Conservation (phyloP, 2,888 invertebrate species). For the Mythimna loreyi region DNA sequence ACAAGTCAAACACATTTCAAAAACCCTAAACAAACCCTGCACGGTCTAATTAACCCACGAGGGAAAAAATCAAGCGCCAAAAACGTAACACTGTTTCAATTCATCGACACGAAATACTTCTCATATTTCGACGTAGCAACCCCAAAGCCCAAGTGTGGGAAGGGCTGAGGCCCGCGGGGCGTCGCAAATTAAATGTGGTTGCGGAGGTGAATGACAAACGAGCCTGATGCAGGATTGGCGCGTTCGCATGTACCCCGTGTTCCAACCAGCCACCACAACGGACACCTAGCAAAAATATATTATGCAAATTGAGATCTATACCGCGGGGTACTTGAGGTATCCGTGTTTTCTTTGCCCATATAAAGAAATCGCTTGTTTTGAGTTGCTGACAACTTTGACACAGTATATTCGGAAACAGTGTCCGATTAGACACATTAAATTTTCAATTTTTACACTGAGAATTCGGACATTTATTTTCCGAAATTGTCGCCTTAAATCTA, state of each 20-base stretch:
- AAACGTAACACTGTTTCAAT: constrained; percentile 60
- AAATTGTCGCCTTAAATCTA: too few relatives aligned
- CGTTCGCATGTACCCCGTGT: constrained; percentile 30
- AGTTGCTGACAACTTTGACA: too few relatives aligned
- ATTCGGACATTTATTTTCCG: too few relatives aligned
- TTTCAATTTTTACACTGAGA: too few relatives aligned
- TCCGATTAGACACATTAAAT: too few relatives aligned
- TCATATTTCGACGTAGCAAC: constrained; percentile 55
- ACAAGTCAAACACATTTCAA: constrained; percentile 3
- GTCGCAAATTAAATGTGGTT: constrained; percentile 75
- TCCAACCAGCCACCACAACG: constrained; percentile 50
- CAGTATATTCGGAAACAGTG: too few relatives aligned
- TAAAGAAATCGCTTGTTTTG: constrained; percentile 56
- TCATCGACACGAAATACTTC: constrained; percentile 59
- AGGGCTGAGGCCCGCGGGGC: constrained; percentile 64
- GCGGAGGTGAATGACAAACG: constrained; percentile 76
- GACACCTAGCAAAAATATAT: constrained; percentile 76
- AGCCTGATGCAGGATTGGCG: constrained; percentile 67
- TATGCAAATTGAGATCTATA: constrained; percentile 80
- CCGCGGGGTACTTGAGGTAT: constrained; percentile 68
- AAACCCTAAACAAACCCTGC: constrained; percentile 16
- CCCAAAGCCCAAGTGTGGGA: constrained; percentile 60
- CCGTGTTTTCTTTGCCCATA: constrained; percentile 57
- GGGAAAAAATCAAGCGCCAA: constrained; percentile 47
- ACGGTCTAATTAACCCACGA: constrained; percentile 58